Percentiles rank a stretch among this genome's conserved stretches.
These are phyloP conservation scores for Melanaphis sacchari DNA, from an alignment of 1,140 invertebrate species.

Conservation along the genomic window DNA sequence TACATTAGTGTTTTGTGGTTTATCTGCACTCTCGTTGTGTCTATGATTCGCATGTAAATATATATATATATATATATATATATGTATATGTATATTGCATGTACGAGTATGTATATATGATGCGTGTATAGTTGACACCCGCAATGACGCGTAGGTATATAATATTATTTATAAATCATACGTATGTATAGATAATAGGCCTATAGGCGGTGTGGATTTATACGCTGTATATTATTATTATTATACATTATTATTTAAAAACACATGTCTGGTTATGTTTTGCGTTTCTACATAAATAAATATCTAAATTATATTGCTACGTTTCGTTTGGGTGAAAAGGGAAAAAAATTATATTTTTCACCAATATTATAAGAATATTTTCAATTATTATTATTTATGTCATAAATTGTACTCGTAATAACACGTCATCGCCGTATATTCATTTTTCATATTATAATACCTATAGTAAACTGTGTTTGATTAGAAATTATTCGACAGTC, in stretches of 20 bases:
- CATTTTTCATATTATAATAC: background rate
- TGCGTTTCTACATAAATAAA: background rate
- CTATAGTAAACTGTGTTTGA: background rate
- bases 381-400: background rate
- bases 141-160: background rate
- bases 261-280: background rate
- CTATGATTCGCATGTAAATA: background rate
- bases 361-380: background rate
- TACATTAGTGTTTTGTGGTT: background rate
- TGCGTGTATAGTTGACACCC: background rate
- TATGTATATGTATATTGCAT: background rate
- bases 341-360: background rate
- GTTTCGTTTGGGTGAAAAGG: background rate
- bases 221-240: background rate
- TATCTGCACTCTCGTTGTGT: background rate
- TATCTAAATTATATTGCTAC: background rate
- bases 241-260: too few species aligned
- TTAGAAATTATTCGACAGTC: background rate
- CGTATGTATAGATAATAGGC: background rate
- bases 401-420: too few species aligned
- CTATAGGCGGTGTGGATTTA: background rate
- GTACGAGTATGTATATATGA: background rate
- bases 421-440: too few species aligned
- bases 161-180: background rate
- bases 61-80: background rate